Conservation (phyloP, 2,113 vertebrate genomes). For the Nothobranchius furzeri region DNA sequence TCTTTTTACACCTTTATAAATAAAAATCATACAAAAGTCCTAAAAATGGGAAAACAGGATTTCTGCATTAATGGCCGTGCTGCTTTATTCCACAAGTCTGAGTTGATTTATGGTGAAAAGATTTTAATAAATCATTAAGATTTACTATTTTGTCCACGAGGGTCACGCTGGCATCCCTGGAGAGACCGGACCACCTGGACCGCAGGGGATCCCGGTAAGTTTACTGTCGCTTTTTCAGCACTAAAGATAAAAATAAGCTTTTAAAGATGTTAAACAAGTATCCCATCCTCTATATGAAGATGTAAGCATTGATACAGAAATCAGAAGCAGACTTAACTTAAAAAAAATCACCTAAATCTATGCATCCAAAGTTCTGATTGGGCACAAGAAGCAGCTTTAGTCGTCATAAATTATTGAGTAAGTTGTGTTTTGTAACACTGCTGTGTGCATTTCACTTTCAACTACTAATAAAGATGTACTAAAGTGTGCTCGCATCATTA, state of each 20-base stretch:
- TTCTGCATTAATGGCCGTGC: not conserved
- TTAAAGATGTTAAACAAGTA: not conserved
- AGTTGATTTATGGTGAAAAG: not conserved
- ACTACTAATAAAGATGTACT: not conserved
- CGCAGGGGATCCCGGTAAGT: constrained; percentile 88
- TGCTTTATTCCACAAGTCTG: not conserved
- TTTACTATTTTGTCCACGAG: constrained; percentile 68
- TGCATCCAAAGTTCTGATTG: not conserved
- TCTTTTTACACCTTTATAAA: too few species aligned
- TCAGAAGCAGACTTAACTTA: not conserved
- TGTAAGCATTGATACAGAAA: not conserved
- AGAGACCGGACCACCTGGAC: constrained; percentile 81
- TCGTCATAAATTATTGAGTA: not conserved
- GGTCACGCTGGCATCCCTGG: constrained; percentile 91
- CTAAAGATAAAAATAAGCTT: not conserved
- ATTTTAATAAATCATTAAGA: not conserved
- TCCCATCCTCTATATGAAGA: not conserved
- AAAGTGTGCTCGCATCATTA: not conserved
- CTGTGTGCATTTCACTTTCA: not conserved
- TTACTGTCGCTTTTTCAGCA: not conserved
- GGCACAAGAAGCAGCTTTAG: not conserved
- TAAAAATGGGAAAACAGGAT: too few species aligned
- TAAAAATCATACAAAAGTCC: too few species aligned
- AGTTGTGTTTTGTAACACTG: not conserved
- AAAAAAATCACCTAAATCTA: not conserved